Evolutionary conservation across 2,113 vertebrate species (phyloP), one percentile per base, ranked within the genome.

Genomic region (Oncorhynchus clarkii): DNA sequence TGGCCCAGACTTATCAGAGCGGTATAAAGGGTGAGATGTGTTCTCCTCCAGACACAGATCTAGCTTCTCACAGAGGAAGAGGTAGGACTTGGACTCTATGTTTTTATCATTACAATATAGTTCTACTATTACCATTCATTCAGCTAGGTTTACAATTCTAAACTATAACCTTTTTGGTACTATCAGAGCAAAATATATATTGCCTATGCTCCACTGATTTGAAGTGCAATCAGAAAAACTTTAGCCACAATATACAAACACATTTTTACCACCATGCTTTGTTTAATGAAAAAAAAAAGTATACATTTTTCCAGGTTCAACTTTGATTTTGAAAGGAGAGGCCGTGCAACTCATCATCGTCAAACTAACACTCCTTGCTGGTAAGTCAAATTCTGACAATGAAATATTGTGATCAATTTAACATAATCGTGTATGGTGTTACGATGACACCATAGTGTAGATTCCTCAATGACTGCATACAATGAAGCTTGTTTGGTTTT

Each of bases 281-380:
- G 48, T 49, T 49, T 11, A 49, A 49, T 11, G 7, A 59, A 8
- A 51, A 12, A 24, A 24, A 14, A 51, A 9, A 9, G 13, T 59
- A 18, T 59, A 13, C 1, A 24, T 57, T 57, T 54, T 77, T 77
- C 11, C 31, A 81, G 76, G 18, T 48, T 18, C 16, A 5, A 13
- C 57, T 11, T 39, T 39, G 1, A 26, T 31, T 60, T 4, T 27
- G 2, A 31, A 1, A 74, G 12, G 24, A 62, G 60, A 18, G 0
- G 5, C 57, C 3, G 27, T 2, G 12, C 54, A 18, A 51, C 3
- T 26, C 16, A 88, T 51, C 31, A 90, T 91, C 88, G 82, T 79
- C 79, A 82, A 29, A 39, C 67, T 87, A 48, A 78, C 71, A 24
- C 0, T 89, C n/a, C 45, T 88, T 34, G 67, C 80, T 31, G 90